A percentile compares a stretch with the other conserved stretches of the same genome.
Conservation (phyloP, 2,797 vertebrate genomes). For the Sebastes variabilis region DNA sequence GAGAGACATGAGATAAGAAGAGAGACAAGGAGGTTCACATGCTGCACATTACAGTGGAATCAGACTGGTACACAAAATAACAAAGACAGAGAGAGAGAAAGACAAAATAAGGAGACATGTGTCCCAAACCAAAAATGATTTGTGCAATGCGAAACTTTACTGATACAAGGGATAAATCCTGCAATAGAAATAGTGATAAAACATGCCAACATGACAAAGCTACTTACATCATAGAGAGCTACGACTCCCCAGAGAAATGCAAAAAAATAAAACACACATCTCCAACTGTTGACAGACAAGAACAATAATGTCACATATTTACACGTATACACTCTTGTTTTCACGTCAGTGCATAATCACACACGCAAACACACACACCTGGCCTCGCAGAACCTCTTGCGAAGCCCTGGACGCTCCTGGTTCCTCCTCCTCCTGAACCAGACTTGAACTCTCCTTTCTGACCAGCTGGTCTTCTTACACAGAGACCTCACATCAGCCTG, state of each 20-base stretch:
- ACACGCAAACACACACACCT: slow-evolving; percentile 75
- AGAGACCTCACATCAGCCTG: slow-evolving; percentile 88
- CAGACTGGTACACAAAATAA: not conserved
- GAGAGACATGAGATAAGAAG: not conserved
- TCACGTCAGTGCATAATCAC: not conserved
- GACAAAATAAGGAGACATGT: not conserved
- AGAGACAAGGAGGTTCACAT: not conserved
- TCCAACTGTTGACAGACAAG: slow-evolving; percentile 87
- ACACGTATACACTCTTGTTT: slow-evolving; percentile 1
- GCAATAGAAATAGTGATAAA: not conserved
- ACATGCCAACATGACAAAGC: not conserved
- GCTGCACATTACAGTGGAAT: not conserved
- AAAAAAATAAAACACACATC: slow-evolving; percentile 89
- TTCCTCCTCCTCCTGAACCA: slow-evolving; percentile 92
- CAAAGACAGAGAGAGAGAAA: not conserved
- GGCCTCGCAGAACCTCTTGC: slow-evolving; percentile 91
- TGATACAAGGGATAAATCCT: not conserved
- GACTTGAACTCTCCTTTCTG: slow-evolving; percentile 83
- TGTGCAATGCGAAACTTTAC: not conserved
- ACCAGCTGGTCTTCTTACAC: slow-evolving; percentile 90
- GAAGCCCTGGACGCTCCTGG: slow-evolving; percentile 85
- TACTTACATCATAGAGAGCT: slow-evolving; percentile 93
- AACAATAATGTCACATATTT: slow-evolving; percentile 24
- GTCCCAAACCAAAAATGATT: not conserved
- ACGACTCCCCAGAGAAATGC: slow-evolving; percentile 86